Percentiles rank a stretch among this genome's conserved stretches.
Evolutionary conservation across 2,113 vertebrate species (phyloP).

Genomic region (Gasterosteus aculeatus): DNA sequence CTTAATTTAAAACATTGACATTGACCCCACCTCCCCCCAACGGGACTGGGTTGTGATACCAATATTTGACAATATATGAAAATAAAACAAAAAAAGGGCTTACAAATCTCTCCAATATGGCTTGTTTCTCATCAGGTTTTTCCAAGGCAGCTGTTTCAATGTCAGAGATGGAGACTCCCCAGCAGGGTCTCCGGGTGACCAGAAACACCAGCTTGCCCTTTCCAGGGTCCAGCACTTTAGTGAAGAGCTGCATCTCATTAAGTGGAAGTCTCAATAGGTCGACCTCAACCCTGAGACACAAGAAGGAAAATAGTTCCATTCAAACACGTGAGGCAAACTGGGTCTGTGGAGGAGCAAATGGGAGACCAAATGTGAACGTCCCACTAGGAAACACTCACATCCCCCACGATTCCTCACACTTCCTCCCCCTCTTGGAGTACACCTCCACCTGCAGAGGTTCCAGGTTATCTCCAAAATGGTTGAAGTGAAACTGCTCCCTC

Average conservation of each 20-base stretch:
- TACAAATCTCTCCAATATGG: conserved; percentile 86
- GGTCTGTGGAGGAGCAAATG: conserved; percentile 24
- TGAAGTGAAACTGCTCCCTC: conserved; percentile 98
- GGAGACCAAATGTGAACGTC: conserved; percentile 43
- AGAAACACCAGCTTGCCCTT: conserved; percentile 87
- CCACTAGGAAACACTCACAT: conserved; percentile 83
- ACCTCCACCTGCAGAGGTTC: conserved; percentile 93
- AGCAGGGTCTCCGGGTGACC: conserved; percentile 84
- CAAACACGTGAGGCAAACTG: conserved; percentile 35
- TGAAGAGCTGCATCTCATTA: conserved; percentile 86
- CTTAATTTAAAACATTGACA: not conserved
- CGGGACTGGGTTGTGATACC: not conserved
- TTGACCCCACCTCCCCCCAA: not conserved
- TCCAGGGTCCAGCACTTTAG: conserved; percentile 72
- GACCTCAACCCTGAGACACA: conserved; percentile 85
- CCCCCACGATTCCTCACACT: conserved; percentile 90
- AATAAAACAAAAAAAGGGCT: conserved; percentile 58
- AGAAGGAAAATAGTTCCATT: conserved; percentile 26
- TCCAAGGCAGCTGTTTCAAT: conserved; percentile 84
- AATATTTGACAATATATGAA: not conserved
- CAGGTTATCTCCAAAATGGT: conserved; percentile 94
- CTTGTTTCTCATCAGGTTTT: conserved; percentile 80
- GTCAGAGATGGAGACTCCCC: conserved; percentile 90
- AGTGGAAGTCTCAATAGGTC: conserved; percentile 82
- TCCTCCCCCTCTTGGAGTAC: conserved; percentile 91